Base-by-base conservation (phyloP, 2,888 invertebrate species). In the Philopedon plagiatum region DNA sequence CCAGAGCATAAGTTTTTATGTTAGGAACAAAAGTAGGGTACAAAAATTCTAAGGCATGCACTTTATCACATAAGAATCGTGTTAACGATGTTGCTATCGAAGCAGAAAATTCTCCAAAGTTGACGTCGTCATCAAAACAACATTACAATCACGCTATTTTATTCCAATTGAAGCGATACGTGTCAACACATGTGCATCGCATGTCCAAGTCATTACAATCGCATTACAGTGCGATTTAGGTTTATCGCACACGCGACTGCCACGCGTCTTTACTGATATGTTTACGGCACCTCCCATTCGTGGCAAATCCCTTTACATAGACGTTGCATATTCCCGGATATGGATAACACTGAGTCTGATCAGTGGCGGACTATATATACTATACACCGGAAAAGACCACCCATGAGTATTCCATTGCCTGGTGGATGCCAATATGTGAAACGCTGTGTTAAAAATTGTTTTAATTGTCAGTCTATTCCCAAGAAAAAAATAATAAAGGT, bases 141-240 rank as follows among this genome's bases (percentile, higher is more conserved):
- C 57, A 71, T 65, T 64, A 71, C 29, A 65, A 63, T 65, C 44
- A 63, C 8, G 23, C 51, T 41, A 60, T 57, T 60, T 64, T 39
- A 62, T 69, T 46, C 46, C 75, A 68, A 71, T 73, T 71, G 68
- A 68, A 70, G 75, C 61, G 67, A 62, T 75, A 70, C 46, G 66
- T 75, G 76, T 76, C 73, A 76, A 74, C 74, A 75, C 76, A 74
- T 76, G 74, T 70, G 74, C 39, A 39, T 70, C 65, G 60, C 73
- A 75, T 73, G 70, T 75, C 61, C 51, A 41, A 63, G 51, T 74
- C 78, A 80, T 80, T 79, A 81, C 77, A 80, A 79, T 79, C 79
- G 76, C 80, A 81, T 82, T 81, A 81, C 77, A 81, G 75, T 72
- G 76, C 79, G 78, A 80, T 82, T 81, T 79, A 73, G 76, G 75